A percentile compares a stretch with the other conserved stretches of the same genome.
Evolutionary conservation across 2,888 invertebrate genomes (phyloP).

Genomic region (Agrochola circellaris): DNA sequence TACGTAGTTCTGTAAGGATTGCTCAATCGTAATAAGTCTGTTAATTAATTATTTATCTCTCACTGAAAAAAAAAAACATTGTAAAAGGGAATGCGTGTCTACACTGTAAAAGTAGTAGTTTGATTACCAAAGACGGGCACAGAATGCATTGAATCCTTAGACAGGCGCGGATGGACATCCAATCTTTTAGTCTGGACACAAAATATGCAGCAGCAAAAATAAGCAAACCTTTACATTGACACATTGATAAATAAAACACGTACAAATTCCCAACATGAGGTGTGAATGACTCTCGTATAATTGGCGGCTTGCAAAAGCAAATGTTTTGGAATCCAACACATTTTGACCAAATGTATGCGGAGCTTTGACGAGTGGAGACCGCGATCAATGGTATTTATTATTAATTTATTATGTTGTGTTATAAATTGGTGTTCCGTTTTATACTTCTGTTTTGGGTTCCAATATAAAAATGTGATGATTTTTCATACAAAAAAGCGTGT

Average conservation of each 20-base stretch:
- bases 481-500: background rate
- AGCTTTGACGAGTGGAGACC: constrained; percentile 43
- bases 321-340: constrained; percentile 45
- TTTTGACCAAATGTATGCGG: constrained; percentile 39
- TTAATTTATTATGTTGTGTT: constrained; percentile 36
- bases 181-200: background rate
- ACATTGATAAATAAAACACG: constrained; percentile 31
- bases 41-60: background rate
- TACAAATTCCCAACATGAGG: constrained; percentile 29
- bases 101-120: background rate
- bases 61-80: background rate
- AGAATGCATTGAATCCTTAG: background rate
- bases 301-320: constrained; percentile 67
- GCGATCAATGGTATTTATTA: constrained; percentile 48
- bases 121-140: background rate
- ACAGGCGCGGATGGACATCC: background rate
- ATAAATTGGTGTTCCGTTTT: constrained; percentile 8
- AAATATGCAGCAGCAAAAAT: constrained; percentile 25
- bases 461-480: background rate
- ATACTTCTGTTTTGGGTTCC: too few relatives aligned
- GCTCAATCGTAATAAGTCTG: background rate
- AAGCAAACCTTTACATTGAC: constrained; percentile 31
- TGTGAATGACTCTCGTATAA: constrained; percentile 49
- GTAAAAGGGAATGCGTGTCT: background rate
- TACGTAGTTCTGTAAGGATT: background rate